Percentiles rank a stretch among this genome's conserved stretches.
Conservation (phyloP, 2,113 vertebrate genomes). For the Marcusenius ussheri region DNA sequence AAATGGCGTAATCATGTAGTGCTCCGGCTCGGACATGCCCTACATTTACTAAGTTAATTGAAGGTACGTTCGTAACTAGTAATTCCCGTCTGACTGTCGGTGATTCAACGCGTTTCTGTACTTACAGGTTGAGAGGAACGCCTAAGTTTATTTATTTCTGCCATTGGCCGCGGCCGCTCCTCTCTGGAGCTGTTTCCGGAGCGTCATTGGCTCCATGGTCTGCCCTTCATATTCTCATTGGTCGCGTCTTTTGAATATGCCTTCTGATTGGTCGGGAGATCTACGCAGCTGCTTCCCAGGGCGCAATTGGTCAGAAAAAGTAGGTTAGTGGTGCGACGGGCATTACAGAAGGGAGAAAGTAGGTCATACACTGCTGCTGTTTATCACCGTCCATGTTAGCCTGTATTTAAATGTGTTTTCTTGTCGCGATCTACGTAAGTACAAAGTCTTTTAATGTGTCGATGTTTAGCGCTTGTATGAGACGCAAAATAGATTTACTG, state of each 20-base stretch:
- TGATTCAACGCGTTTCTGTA: constrained; percentile 5
- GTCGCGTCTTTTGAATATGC: constrained; percentile 7
- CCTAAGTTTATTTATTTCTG: not conserved
- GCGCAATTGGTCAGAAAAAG: constrained; percentile 70
- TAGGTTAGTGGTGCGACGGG: constrained; percentile 80
- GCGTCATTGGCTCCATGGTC: constrained; percentile 42
- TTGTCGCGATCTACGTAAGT: constrained; percentile 34
- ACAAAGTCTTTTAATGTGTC: not conserved
- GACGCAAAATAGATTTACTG: not conserved
- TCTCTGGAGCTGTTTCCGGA: constrained; percentile 21
- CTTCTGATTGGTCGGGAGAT: constrained; percentile 52
- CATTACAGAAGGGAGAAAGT: constrained; percentile 75
- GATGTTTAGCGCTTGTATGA: not conserved
- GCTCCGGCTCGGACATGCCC: not conserved
- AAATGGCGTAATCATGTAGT: not conserved
- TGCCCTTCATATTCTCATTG: constrained; percentile 16
- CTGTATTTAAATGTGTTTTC: constrained; percentile 31
- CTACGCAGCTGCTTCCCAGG: constrained; percentile 46
- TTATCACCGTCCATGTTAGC: constrained; percentile 39
- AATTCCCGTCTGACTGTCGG: not conserved
- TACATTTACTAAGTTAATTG: constrained; percentile 2
- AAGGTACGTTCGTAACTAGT: not conserved
- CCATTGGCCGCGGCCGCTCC: constrained; percentile 5
- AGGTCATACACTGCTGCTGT: constrained; percentile 70
- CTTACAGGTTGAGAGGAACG: not conserved